Conservation (phyloP, 35 echinoderm and acorn worm genomes). For the Chiridota heheva region DNA sequence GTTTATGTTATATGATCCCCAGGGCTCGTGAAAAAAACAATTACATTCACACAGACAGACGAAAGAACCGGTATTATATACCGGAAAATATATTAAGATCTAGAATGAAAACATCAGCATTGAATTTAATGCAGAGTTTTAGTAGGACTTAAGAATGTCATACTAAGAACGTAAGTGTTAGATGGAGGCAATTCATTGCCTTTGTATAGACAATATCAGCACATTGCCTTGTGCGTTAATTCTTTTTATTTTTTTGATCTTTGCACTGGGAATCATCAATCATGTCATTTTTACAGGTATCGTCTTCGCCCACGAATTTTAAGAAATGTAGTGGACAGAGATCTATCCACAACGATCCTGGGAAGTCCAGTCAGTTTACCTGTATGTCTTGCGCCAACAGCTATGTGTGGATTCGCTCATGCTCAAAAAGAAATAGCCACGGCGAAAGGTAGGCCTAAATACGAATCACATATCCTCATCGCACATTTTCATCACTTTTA, state of each 20-base stretch:
- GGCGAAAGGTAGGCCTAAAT: slow-evolving; percentile 33
- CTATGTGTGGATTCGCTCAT: slow-evolving; percentile 41
- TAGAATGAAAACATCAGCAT: background rate
- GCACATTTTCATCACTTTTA: background rate
- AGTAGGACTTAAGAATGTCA: background rate
- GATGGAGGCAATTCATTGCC: background rate
- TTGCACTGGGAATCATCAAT: no score
- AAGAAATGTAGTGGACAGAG: slow-evolving; percentile 25
- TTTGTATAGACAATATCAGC: background rate
- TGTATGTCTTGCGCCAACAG: slow-evolving; percentile 60
- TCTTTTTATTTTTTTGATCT: background rate
- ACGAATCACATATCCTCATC: background rate
- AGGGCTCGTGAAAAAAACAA: no score
- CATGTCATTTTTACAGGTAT: slow-evolving; percentile 25
- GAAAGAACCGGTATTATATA: no score
- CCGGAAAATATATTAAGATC: no score
- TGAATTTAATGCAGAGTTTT: background rate
- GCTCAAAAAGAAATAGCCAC: slow-evolving; percentile 48
- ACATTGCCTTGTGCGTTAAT: background rate
- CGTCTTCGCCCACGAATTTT: slow-evolving; percentile 47
- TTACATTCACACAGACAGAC: no score
- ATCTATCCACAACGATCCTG: slow-evolving; percentile 34
- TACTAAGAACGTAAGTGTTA: no score
- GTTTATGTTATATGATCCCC: no score
- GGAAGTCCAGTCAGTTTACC: slow-evolving; percentile 50